Conservation (phyloP, 2,113 vertebrate genomes). For the Gallinago undulata region DNA sequence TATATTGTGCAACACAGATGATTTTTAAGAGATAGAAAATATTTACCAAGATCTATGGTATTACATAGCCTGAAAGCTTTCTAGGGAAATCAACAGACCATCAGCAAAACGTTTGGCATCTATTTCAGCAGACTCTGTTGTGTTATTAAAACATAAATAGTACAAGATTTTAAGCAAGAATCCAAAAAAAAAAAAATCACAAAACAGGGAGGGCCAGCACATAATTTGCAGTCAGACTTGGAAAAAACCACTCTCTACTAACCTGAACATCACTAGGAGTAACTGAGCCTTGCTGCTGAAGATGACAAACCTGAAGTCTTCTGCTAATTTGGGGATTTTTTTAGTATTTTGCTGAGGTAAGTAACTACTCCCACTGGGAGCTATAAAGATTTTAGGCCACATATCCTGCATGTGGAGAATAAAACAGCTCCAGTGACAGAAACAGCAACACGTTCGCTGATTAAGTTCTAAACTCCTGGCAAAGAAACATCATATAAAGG, state of each 20-base stretch:
- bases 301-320: neutral
- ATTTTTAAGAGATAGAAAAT: neutral
- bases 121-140: neutral
- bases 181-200: neutral
- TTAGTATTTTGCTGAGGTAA: neutral
- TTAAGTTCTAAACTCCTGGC: neutral
- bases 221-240: neutral
- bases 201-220: neutral
- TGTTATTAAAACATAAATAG: neutral
- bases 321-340: neutral
- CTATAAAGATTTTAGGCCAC: neutral
- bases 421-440: neutral
- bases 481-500: neutral
- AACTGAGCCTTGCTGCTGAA: neutral
- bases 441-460: neutral
- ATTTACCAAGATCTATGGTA: neutral
- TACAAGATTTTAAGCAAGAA: neutral
- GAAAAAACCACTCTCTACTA: neutral
- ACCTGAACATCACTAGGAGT: neutral
- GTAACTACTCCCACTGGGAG: neutral
- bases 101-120: neutral
- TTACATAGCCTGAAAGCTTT: neutral
- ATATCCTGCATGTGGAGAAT: neutral
- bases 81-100: neutral
- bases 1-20: neutral